Evolutionary conservation across 2,888 invertebrate species (phyloP), one percentile per base, ranked within the genome.

Genomic region (Hypomecis punctinalis): DNA sequence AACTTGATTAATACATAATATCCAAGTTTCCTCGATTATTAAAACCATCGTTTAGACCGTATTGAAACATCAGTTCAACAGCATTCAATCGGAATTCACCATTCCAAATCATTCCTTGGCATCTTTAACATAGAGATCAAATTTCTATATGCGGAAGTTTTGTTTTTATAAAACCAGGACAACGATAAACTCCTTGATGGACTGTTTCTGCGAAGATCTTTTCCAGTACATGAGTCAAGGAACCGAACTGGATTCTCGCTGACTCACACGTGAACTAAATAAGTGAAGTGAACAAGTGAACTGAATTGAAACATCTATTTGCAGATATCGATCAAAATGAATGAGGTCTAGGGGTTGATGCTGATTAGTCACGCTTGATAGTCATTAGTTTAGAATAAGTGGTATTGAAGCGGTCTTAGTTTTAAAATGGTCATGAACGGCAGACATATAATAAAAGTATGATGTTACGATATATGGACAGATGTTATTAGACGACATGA

Each of bases 301-400:
- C 33, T 33, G 62, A 54, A 60, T 55, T 47, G 47, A 48, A 53
- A 45, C 43, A 54, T 63, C 63, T 63, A 59, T 63, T 63, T 63
- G 9, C 36, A 58, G 51, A 57, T 52, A 57, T 52, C 52, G 48
- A 46, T 57, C 37, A 5, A 47, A 49, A 51, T 43, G n/a, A 46
- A 56, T 46, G 55, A 46, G 51, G 37, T 51, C 33, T 52, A 51
- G 45, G 39, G 33, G 35, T 6, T 48, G 37, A n/a, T 49, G 33
- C 39, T 47, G 51, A 42, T 63, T 63, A 63, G 52, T 63, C 58
- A 63, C 43, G 36, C 8, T 37, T 36, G 37, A 23, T 39, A 40
- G 47, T 33, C 56, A 47, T 23, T 11, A n/a, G 39, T 23, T 39
- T 40, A 1, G 35, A 47, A 23, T 45, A 43, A 42, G 6, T 49